Base-by-base conservation (phyloP, 2,113 vertebrate species). In the Pongo abelii region DNA sequence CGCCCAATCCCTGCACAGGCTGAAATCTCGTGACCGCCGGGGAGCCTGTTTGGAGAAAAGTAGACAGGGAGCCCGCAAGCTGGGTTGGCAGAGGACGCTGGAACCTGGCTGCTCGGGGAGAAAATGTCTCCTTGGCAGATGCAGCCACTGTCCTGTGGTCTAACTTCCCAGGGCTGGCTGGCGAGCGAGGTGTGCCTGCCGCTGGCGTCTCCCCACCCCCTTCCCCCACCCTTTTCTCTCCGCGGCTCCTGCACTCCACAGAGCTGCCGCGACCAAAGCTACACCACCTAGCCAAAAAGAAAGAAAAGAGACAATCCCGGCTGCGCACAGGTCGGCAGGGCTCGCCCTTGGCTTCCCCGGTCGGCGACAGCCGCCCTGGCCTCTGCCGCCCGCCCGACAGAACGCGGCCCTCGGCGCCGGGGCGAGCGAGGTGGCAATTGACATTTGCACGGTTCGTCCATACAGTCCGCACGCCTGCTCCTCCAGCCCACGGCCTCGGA, bases 31-130 rank as follows among this genome's bases (percentile, higher is more conserved):
- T 98, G 98, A 98, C 98, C 98, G 88, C 96, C 85, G 48, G 83
- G 93, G 98, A 98, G 98, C 96, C 98, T 97, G 98, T 95, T 86
- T 97, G 98, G 97, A 98, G 98, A 98, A 98, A 98, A 98, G 98
- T 98, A 95, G 94, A 95, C 50, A 96, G 97, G 97, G 97, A 96
- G 95, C 98, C 7, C 97, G 80, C 93, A 95, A 95, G 98, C 96
- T 67, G 32, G 96, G 69, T 72, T 52, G 95, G 97, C 55, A 75
- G 88, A 88, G 80, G 95, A 92, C 96, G 96, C 91, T 46, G 85
- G 52, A 93, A 84, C 88, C 67, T 30, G 77, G 13, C 96, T 46
- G 96, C 95, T 97, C 74, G 0, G 46, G 0, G 90, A 96, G 98
- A 98, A 97, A 96, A 95, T 98, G 97, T 98, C 97, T 97, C 96